Conservation (phyloP, 2,888 invertebrate species). For the Orthosia gothica region DNA sequence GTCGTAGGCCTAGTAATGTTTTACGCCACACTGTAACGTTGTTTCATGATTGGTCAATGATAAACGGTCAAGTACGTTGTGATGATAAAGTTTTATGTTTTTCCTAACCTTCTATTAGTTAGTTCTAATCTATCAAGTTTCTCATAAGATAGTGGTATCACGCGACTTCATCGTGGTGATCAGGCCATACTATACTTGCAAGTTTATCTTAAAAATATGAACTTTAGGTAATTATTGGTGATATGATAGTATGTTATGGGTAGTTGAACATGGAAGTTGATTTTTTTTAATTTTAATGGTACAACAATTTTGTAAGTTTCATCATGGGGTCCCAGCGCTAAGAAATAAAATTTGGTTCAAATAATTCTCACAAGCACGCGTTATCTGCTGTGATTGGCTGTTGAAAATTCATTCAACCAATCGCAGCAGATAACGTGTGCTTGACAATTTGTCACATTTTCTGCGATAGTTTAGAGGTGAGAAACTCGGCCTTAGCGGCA, state of each 20-base stretch:
- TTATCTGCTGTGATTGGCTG: too few species aligned
- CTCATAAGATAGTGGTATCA: constrained; percentile 25
- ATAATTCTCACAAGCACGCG: too few species aligned
- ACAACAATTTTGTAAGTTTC: neutral
- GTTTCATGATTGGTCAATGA: neutral
- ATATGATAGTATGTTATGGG: neutral
- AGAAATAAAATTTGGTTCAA: too few species aligned
- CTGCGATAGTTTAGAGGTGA: too few species aligned
- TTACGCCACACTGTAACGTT: neutral
- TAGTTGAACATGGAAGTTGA: neutral
- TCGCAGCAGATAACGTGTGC: too few species aligned
- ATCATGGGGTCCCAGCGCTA: too few species aligned
- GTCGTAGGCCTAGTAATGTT: constrained; percentile 31
- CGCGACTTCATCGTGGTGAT: constrained; percentile 15
- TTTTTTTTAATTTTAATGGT: neutral
- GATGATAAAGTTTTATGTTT: constrained; percentile 15
- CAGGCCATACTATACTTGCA: constrained; percentile 10
- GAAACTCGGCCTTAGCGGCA: too few species aligned
- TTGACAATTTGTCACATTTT: too few species aligned
- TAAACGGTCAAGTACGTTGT: neutral
- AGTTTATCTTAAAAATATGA: constrained; percentile 27
- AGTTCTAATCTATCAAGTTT: constrained; percentile 25
- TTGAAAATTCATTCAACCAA: too few species aligned
- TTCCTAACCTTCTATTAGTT: constrained; percentile 17
- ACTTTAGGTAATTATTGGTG: constrained; percentile 10